Evolutionary conservation across 2,888 invertebrate species (phyloP).

Genomic region (Diplolepis rosae): DNA sequence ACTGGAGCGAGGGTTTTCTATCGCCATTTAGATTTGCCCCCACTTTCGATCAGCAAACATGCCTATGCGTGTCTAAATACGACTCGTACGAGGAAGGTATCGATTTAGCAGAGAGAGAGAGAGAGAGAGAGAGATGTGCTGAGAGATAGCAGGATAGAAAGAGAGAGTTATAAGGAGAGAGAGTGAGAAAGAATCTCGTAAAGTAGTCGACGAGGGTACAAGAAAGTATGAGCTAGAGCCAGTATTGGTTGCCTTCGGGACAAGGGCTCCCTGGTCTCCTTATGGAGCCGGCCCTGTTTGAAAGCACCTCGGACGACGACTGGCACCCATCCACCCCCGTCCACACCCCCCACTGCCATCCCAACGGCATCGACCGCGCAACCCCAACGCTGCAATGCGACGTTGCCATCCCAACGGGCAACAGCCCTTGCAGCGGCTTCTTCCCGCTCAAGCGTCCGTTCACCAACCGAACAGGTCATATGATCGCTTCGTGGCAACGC

Average conservation of each 20-base stretch:
- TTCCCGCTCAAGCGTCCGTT: slow-evolving; percentile 38
- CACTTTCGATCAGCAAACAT: slow-evolving; percentile 54
- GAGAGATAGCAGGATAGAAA: slow-evolving; percentile 34
- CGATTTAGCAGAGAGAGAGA: slow-evolving; percentile 65
- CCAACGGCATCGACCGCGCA: slow-evolving; percentile 73
- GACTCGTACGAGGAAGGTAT: slow-evolving; percentile 58
- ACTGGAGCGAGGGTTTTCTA: slow-evolving; percentile 15
- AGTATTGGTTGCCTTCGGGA: not conserved
- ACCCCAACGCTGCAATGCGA: slow-evolving; percentile 73
- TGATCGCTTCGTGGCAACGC: slow-evolving; percentile 46
- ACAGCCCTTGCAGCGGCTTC: slow-evolving; percentile 67
- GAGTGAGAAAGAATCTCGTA: slow-evolving; percentile 44
- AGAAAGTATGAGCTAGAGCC: slow-evolving; percentile 8
- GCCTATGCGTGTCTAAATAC: slow-evolving; percentile 53
- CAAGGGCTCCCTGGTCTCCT: not conserved
- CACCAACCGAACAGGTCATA: slow-evolving; percentile 43
- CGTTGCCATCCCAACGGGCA: slow-evolving; percentile 74
- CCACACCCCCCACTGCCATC: slow-evolving; percentile 56
- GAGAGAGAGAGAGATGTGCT: slow-evolving; percentile 28
- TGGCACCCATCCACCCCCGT: slow-evolving; percentile 32
- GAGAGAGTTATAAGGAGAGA: slow-evolving; percentile 38
- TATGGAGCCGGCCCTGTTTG: not conserved
- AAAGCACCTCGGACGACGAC: slow-evolving; percentile 41
- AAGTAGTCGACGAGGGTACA: slow-evolving; percentile 39
- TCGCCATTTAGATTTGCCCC: slow-evolving; percentile 27